These are phyloP conservation scores for Riptortus pedestris DNA, from an alignment of 1,140 invertebrate genomes.

Conservation along the genomic window DNA sequence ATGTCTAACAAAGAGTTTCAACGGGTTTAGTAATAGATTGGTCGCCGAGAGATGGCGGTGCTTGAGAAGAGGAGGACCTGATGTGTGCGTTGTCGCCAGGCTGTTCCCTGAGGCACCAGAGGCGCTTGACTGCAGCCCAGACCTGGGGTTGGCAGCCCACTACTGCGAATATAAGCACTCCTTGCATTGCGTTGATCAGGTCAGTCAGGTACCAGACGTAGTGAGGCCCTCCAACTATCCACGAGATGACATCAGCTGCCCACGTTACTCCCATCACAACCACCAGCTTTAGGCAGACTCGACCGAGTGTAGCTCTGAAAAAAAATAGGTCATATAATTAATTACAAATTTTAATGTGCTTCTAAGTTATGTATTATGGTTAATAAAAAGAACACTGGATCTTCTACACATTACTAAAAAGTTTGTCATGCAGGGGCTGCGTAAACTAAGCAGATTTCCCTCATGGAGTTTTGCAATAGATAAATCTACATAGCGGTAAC, in stretches of 20 bases:
- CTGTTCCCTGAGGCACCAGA: constrained; percentile 47
- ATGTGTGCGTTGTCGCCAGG: constrained; percentile 39
- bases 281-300: constrained; percentile 70
- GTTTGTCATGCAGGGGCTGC: too few species aligned
- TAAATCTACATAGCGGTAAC: too few species aligned
- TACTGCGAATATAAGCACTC: constrained; percentile 79
- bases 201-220: constrained; percentile 56
- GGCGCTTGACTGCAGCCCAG: constrained; percentile 53
- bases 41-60: constrained; percentile 62
- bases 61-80: constrained; percentile 57
- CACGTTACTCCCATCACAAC: constrained; percentile 78
- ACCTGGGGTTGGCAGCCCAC: constrained; percentile 74
- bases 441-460: too few species aligned
- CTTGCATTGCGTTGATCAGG: constrained; percentile 71
- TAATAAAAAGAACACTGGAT: too few species aligned
- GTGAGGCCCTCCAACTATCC: constrained; percentile 58
- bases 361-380: too few species aligned
- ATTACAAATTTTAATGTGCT: too few species aligned
- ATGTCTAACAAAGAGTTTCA: constrained; percentile 32
- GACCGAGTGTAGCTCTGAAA: constrained; percentile 59
- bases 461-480: too few species aligned
- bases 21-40: constrained; percentile 46
- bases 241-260: constrained; percentile 69
- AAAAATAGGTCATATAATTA: background rate
- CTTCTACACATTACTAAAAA: too few species aligned